Evolutionary conservation across 2,888 invertebrate species (phyloP).

Genomic region (Dexiosoma caninum): DNA sequence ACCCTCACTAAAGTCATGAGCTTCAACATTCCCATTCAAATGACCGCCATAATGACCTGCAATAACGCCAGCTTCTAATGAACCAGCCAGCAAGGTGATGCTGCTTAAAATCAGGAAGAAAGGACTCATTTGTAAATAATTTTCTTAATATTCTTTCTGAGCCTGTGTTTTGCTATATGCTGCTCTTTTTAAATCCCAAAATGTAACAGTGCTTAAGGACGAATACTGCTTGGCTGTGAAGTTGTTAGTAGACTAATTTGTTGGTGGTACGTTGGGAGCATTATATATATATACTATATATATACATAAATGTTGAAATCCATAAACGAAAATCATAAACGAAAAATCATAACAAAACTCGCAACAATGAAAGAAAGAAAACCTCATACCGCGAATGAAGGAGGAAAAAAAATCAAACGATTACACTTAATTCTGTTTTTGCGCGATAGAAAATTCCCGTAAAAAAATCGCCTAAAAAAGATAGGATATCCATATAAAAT

Average conservation of each 20-base stretch:
- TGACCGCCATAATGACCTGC: constrained; percentile 53
- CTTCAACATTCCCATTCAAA: constrained; percentile 34
- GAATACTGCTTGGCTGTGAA: constrained; percentile 69
- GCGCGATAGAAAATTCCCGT: too few species aligned
- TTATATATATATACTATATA: too few species aligned
- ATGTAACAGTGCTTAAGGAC: background rate
- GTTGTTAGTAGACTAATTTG: constrained; percentile 72
- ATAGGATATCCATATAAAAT: too few species aligned
- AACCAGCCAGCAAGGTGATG: constrained; percentile 37
- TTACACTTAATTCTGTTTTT: too few species aligned
- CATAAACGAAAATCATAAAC: constrained; percentile 51
- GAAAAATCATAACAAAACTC: constrained; percentile 50
- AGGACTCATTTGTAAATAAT: constrained; percentile 30
- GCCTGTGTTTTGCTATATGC: background rate
- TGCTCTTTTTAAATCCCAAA: background rate
- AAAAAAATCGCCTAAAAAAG: too few species aligned
- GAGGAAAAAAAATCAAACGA: constrained; percentile 1
- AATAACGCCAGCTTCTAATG: constrained; percentile 52
- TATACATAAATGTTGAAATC: constrained; percentile 51
- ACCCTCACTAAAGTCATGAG: constrained; percentile 65
- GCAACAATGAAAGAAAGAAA: constrained; percentile 29
- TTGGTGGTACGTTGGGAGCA: constrained; percentile 63
- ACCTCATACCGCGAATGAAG: constrained; percentile 17
- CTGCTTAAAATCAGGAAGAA: constrained; percentile 24
- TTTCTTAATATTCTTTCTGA: constrained; percentile 28